A percentile compares a stretch with the other conserved stretches of the same genome.
Conservation (phyloP, 2,888 invertebrate species). For the Ischnura elegans region DNA sequence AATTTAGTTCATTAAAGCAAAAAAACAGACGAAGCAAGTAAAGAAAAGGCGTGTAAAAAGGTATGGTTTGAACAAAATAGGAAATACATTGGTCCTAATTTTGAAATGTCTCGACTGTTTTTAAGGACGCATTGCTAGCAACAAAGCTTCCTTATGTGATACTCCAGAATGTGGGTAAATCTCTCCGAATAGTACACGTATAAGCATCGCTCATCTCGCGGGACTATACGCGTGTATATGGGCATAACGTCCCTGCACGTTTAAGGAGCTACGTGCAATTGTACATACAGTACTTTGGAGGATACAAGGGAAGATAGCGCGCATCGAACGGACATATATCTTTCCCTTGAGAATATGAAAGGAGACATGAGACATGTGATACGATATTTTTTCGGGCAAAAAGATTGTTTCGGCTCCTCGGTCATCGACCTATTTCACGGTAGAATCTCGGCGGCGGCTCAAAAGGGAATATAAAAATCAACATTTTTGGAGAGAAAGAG, state of each 20-base stretch:
- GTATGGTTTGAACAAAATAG: too few species aligned
- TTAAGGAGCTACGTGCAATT: not conserved
- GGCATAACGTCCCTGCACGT: not conserved
- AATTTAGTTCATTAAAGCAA: too few species aligned
- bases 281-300: not conserved
- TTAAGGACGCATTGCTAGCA: too few species aligned
- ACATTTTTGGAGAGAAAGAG: not conserved
- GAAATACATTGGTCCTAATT: too few species aligned
- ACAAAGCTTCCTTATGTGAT: not conserved
- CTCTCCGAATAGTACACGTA: not conserved
- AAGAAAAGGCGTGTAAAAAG: too few species aligned
- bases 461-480: constrained; percentile 9
- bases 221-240: not conserved
- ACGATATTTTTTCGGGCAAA: not conserved
- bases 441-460: not conserved
- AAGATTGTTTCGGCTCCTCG: constrained; percentile 39
- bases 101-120: too few species aligned
- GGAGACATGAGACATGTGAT: not conserved
- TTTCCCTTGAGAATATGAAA: not conserved
- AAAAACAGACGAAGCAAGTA: too few species aligned
- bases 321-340: not conserved
- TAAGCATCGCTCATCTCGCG: not conserved
- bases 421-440: constrained; percentile 47
- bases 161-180: not conserved
- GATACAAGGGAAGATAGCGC: not conserved